Percentiles rank a stretch among this genome's conserved stretches.
Evolutionary conservation across 2,797 vertebrate species (phyloP).

Genomic region (Austrolebias charrua): DNA sequence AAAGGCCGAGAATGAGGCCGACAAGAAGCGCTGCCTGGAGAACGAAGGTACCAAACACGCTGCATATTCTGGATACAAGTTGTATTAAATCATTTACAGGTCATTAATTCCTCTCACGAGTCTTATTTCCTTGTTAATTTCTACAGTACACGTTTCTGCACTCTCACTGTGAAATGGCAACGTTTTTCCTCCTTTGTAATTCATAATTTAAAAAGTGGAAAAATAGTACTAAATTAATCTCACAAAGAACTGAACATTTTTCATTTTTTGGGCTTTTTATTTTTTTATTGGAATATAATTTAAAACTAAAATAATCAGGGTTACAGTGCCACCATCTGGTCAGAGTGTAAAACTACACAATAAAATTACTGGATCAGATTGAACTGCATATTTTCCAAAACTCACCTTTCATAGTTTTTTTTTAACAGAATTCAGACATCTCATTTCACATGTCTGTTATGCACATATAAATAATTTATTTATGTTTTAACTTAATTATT

Average conservation of each 20-base stretch:
- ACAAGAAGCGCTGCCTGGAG: conserved; percentile 95
- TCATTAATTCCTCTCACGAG: background rate
- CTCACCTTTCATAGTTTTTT: too few relatives aligned
- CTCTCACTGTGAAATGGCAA: too few relatives aligned
- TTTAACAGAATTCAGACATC: background rate
- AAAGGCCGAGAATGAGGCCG: conserved; percentile 95
- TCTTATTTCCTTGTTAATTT: too few relatives aligned
- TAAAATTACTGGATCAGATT: too few relatives aligned
- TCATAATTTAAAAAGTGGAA: too few relatives aligned
- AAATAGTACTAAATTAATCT: too few relatives aligned
- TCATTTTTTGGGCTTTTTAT: background rate
- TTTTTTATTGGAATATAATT: background rate
- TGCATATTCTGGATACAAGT: background rate
- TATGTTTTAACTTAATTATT: background rate
- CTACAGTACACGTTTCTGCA: too few relatives aligned
- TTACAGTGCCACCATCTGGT: conserved; percentile 58
- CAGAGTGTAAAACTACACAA: background rate
- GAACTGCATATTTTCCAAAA: too few relatives aligned
- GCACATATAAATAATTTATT: background rate
- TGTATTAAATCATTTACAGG: background rate
- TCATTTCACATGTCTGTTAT: background rate
- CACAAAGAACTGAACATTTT: background rate
- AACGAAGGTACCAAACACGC: conserved; percentile 82
- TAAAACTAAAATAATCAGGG: conserved; percentile 15
- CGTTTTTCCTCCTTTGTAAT: too few relatives aligned